Base-by-base conservation (phyloP, 2,888 invertebrate species). In the Agonum fuliginosum region DNA sequence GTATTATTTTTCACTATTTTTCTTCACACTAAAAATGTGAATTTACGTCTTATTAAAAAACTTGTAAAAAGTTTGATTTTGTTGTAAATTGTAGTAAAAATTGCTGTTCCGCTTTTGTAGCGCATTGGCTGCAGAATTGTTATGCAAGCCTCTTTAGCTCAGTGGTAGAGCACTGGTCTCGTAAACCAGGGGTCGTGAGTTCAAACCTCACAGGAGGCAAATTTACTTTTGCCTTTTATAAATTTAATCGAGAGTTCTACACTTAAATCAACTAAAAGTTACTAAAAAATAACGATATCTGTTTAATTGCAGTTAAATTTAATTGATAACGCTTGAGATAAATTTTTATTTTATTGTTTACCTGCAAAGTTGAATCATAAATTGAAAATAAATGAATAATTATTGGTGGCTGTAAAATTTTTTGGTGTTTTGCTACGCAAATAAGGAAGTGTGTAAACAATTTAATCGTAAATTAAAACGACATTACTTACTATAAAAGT, bases 121-220 rank as follows among this genome's bases (percentile, higher is more conserved):
- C n/a, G n/a, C 3, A 10, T 67, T 12, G n/a, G 2, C 10, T 3
- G 10, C n/a, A 0, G 41, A 37, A 20, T 20, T 19, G 41, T 67
- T 67, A 78, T 70, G 27, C 69, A 48, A 81, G 92, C 92, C 92
- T 92, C 92, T 91, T 92, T 93, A 93, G 92, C 93, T 92, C 92
- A 92, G 92, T 92, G 92, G 92, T 91, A 93, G 93, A 93, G 92
- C 92, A 92, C 92, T 92, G 92, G 93, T 93, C 93, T 93, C 91
- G 92, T 93, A 93, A 93, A 93, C 93, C 92, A 92, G 92, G 92
- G 92, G 92, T 92, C 92, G 92, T 92, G 92, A 92, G 92, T 93
- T 93, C 93, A 91, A 93, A 91, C 92, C 92, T 92, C 92, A 92
- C 92, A 92, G 92, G 91, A 91, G 92, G 92, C 92, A 92, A 82